Evolutionary conservation across 1,140 invertebrate genomes (phyloP), one percentile per base, ranked within the genome.

Genomic region (Scaptodrosophila lebanonensis): DNA sequence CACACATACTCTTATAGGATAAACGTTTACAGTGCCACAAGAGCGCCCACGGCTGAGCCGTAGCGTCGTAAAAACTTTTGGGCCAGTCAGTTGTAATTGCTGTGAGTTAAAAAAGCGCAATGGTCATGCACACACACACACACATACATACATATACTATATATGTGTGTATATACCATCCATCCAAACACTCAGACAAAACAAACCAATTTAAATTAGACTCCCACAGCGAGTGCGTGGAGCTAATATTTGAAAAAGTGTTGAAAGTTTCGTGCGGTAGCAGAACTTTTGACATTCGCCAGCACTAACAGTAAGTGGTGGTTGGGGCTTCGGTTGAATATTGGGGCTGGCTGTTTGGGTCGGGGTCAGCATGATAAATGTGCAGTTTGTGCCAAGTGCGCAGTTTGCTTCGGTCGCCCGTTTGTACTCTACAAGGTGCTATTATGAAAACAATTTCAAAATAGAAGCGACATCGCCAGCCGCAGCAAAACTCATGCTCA

Each of bases 161-260:
- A n/a, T n/a, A n/a, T n/a, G n/a, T n/a, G n/a, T n/a, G n/a, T n/a
- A n/a, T n/a, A n/a, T n/a, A n/a, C n/a, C n/a, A n/a, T n/a, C n/a
- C n/a, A 25, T 25, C 3, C 3, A 25, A 25, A 25, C 3, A 25
- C 76, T 71, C 73, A 75, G 75, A 79, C 65, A 82, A 82, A 82
- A 82, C 75, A 82, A 79, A 82, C 76, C 75, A 82, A 82, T 82
- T 82, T 82, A 75, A 82, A 83, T 82, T 79, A 82, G 75, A 79
- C 70, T 63, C 44, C 32, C 12, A 39, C 36, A 13, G 16, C 4
- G 12, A 12, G 11, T 8, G 40, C 8, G 13, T 1, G 29, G 33
- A 47, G 51, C 66, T 68, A 68, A 68, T 68, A 68, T 51, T 56
- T 22, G 39, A 35, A 45, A 72, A 63, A 77, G 73, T 72, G 68